These are phyloP conservation scores for Oncorhynchus masou DNA, from an alignment of 2,113 vertebrate genomes.

Conservation along the genomic window DNA sequence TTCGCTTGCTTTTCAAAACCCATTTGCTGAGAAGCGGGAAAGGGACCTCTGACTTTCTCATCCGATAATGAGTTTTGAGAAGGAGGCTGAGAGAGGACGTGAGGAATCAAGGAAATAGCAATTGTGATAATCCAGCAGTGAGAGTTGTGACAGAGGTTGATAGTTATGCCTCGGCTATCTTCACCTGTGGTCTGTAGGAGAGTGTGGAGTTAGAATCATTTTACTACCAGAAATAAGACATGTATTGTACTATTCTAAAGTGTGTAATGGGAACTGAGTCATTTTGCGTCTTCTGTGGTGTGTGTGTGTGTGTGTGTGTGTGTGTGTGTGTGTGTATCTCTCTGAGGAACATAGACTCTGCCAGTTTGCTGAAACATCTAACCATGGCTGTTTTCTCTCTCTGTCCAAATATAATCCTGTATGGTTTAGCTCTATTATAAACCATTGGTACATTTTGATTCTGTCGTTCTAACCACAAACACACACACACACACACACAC, in stretches of 20 bases:
- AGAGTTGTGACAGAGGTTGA: conserved; percentile 3
- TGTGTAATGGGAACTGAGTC: not conserved
- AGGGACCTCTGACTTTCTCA: too few relatives aligned
- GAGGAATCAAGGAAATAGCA: too few relatives aligned
- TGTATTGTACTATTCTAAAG: too few relatives aligned
- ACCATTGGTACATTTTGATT: conserved; percentile 33
- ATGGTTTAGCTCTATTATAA: conserved; percentile 43
- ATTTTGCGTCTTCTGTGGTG: not conserved
- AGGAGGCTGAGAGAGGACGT: too few relatives aligned
- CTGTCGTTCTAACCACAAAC: conserved; percentile 12
- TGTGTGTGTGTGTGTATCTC: not conserved
- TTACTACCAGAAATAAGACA: too few relatives aligned
- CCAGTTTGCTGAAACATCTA: conserved; percentile 26
- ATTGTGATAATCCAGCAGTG: not conserved
- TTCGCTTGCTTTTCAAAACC: too few relatives aligned
- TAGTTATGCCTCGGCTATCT: too few relatives aligned
- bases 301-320: not conserved
- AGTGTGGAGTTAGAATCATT: not conserved
- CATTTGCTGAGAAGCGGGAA: too few relatives aligned
- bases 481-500: conserved; percentile 19
- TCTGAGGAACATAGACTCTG: conserved; percentile 1
- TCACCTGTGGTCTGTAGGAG: too few relatives aligned
- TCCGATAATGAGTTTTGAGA: too few relatives aligned
- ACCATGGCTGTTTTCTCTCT: conserved; percentile 3
- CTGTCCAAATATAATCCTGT: conserved; percentile 37